Conservation (phyloP, 1,140 invertebrate species). For the Euura lappo region DNA sequence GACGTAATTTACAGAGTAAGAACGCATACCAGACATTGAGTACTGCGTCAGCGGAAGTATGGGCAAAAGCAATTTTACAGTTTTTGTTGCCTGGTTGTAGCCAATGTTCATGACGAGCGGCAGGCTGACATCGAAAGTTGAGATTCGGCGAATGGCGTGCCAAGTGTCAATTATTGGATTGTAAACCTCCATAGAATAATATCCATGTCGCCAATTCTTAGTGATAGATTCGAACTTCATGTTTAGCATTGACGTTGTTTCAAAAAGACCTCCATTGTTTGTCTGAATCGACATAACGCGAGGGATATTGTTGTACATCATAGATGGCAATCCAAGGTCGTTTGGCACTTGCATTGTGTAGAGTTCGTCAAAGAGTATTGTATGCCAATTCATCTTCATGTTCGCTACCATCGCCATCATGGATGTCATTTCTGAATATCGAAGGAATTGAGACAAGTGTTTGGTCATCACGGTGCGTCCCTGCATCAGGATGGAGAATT, state of each 20-base stretch:
- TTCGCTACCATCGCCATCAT: not conserved
- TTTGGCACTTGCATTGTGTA: constrained; percentile 47
- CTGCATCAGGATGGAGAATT: constrained; percentile 33
- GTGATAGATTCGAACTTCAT: constrained; percentile 14
- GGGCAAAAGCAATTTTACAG: constrained; percentile 40
- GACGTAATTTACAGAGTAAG: constrained; percentile 39
- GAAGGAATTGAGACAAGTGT: constrained; percentile 12
- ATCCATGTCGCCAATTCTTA: constrained; percentile 39
- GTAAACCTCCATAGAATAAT: constrained; percentile 47
- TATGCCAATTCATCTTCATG: constrained; percentile 15
- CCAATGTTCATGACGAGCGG: constrained; percentile 42
- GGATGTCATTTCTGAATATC: constrained; percentile 11
- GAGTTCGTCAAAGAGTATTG: constrained; percentile 30
- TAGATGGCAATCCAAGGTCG: constrained; percentile 54
- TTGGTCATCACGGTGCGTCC: constrained; percentile 25
- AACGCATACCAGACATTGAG: constrained; percentile 38
- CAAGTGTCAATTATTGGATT: constrained; percentile 50
- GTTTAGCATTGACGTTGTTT: not conserved
- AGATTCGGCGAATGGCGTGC: constrained; percentile 45
- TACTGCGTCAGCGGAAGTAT: constrained; percentile 38
- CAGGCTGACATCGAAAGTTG: constrained; percentile 35
- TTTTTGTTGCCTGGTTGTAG: constrained; percentile 37
- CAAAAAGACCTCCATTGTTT: constrained; percentile 19
- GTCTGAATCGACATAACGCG: constrained; percentile 8
- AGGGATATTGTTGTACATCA: constrained; percentile 44